Base-by-base conservation (phyloP, 2,888 invertebrate species). In the Cylindroiulus punctatus region DNA sequence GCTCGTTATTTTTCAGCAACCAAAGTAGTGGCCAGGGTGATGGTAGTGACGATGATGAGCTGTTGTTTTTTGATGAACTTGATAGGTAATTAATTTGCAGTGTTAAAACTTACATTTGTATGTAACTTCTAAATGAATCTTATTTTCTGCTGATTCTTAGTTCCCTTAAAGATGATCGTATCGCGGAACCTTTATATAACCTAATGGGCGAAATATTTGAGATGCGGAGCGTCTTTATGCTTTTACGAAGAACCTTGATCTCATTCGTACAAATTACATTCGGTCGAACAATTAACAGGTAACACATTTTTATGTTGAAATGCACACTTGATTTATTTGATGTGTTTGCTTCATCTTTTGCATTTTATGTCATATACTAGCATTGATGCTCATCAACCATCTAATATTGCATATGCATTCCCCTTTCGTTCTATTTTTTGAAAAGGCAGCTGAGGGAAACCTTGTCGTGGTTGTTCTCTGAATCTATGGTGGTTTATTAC, bases 191-290 rank as follows among this genome's bases (percentile, higher is more conserved):
- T 0, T 91, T 97, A n/a, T 97, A 97, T 90, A 93, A 94, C 0
- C 92, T 97, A 81, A 93, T 97, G 89, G 95, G 95, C 88, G 97
- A 97, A 92, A 94, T 97, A 88, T 97, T 97, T 90, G 97, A 97
- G 90, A 94, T 97, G 93, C 93, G 95, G 85, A 97, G 97, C 0
- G 95, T 96, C 42, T 96, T 97, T 90, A 95, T 95, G 86, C 96
- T 96, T 94, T 92, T 97, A 42, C 92, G 97, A 88, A 95, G 95
- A 90, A 96, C 96, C 32, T 93, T 97, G 30, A 97, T 97, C 89
- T 95, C 95, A 1, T 97, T 97, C 91, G 97, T 97, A 36, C 97
- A 97, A 91, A 95, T 96, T 87, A 96, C 96, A 0, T 97, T 96
- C 90, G 97, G 97, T n/a, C 93, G 96, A 88, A 97, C 96, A 87